Evolutionary conservation across 2,113 vertebrate species (phyloP).

Genomic region (Agapornis roseicollis): DNA sequence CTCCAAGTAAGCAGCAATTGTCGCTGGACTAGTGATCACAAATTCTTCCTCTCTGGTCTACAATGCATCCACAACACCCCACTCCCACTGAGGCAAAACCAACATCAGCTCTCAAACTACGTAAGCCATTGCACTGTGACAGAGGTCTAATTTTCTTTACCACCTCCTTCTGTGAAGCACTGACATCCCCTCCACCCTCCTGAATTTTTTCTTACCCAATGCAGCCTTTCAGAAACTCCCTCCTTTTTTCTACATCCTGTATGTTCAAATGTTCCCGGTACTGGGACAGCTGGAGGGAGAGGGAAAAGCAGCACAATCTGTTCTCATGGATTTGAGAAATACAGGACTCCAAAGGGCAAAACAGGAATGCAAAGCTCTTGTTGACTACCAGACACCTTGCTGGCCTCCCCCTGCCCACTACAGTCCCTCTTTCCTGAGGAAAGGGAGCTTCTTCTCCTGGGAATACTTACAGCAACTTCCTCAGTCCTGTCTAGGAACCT

Average conservation of each 20-base stretch:
- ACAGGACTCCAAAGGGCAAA: background rate
- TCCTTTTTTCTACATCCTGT: conserved; percentile 83
- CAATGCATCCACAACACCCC: background rate
- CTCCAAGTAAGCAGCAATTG: background rate
- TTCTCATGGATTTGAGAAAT: background rate
- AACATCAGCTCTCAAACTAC: background rate
- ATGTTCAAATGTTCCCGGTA: conserved; percentile 91
- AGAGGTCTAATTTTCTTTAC: background rate
- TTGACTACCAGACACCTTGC: background rate
- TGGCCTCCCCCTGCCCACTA: background rate
- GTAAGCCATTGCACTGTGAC: background rate
- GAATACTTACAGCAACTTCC: conserved; percentile 87
- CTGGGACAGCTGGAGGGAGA: conserved; percentile 82
- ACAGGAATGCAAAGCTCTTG: background rate
- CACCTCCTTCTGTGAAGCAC: background rate
- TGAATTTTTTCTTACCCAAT: conserved; percentile 78
- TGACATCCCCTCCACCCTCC: background rate
- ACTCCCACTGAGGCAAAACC: background rate
- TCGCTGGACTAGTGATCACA: background rate
- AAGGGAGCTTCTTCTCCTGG: background rate
- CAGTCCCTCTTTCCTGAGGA: background rate
- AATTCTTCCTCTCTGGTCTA: background rate
- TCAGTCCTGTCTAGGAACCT: conserved; percentile 89
- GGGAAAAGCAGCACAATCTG: background rate
- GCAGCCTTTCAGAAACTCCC: conserved; percentile 92